These are phyloP conservation scores for Chaetorhynchus papuensis DNA, from an alignment of 2,113 vertebrate genomes.

Conservation along the genomic window DNA sequence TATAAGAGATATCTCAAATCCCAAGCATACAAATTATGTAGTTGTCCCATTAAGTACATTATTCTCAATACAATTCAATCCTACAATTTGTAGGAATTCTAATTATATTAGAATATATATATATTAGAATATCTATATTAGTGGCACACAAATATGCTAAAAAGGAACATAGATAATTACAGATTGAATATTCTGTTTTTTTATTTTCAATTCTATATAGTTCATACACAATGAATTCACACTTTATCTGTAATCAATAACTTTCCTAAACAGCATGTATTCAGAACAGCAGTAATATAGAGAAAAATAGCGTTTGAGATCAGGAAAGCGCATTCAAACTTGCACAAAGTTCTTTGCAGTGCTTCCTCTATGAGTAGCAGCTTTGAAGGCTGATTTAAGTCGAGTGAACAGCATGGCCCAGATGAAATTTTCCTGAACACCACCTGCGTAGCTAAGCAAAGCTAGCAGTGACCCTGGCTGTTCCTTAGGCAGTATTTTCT, in stretches of 20 bases:
- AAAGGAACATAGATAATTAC: not conserved
- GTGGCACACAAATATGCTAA: not conserved
- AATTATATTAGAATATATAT: not conserved
- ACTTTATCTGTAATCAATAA: not conserved
- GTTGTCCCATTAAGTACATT: not conserved
- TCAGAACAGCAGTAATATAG: not conserved
- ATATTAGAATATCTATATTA: not conserved
- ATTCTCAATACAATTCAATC: not conserved
- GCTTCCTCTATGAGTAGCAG: not conserved
- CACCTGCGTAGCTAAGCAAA: not conserved
- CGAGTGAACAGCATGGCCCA: not conserved
- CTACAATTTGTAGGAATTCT: not conserved
- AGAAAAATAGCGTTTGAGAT: not conserved
- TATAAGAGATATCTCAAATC: not conserved
- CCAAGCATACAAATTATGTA: not conserved
- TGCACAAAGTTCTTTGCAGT: not conserved
- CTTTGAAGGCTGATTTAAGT: not conserved
- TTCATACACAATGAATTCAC: not conserved
- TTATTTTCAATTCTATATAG: not conserved
- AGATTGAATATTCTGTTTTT: not conserved
- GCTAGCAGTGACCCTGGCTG: not conserved
- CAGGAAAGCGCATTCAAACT: not conserved
- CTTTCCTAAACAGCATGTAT: accelerated
- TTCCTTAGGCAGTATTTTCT: not conserved
- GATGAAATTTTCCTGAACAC: not conserved